Evolutionary conservation across 2,888 invertebrate species (phyloP).

Genomic region (Amorpha juglandis): DNA sequence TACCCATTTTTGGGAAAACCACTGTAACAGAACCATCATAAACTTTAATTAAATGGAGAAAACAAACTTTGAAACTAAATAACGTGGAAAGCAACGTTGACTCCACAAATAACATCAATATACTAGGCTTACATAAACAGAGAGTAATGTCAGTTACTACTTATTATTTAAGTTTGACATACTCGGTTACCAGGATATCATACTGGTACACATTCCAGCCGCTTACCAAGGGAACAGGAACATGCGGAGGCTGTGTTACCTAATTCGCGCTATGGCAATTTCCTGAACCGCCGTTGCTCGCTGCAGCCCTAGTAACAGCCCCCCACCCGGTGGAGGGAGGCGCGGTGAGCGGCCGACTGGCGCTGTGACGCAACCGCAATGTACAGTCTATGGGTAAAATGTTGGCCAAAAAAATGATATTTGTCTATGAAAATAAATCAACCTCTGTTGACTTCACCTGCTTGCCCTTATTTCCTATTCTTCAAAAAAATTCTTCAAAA

Average conservation of each 20-base stretch:
- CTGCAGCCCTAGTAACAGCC: slow-evolving; percentile 59
- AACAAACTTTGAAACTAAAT: too few species aligned
- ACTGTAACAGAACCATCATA: too few species aligned
- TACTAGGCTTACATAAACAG: background rate
- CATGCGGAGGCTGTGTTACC: slow-evolving; percentile 10
- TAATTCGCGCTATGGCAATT: slow-evolving; percentile 27
- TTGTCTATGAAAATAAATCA: background rate
- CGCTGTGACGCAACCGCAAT: slow-evolving; percentile 68
- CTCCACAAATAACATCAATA: too few species aligned
- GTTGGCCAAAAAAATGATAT: slow-evolving; percentile 48
- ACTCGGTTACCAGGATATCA: slow-evolving; percentile 8
- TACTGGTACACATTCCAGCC: background rate
- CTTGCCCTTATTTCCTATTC: too few species aligned
- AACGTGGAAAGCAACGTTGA: too few species aligned
- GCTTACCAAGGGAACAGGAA: slow-evolving; percentile 15
- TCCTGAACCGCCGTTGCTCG: slow-evolving; percentile 38
- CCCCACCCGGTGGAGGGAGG: slow-evolving; percentile 51
- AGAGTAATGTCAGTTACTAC: background rate
- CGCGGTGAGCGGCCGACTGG: slow-evolving; percentile 70
- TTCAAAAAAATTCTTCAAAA: too few species aligned
- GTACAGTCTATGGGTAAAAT: slow-evolving; percentile 37
- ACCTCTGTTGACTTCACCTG: too few species aligned
- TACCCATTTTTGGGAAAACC: too few species aligned
- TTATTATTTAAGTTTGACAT: background rate
- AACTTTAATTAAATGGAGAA: too few species aligned